These are phyloP conservation scores for Calameuta pallipes DNA, from an alignment of 2,888 invertebrate species.

Conservation along the genomic window DNA sequence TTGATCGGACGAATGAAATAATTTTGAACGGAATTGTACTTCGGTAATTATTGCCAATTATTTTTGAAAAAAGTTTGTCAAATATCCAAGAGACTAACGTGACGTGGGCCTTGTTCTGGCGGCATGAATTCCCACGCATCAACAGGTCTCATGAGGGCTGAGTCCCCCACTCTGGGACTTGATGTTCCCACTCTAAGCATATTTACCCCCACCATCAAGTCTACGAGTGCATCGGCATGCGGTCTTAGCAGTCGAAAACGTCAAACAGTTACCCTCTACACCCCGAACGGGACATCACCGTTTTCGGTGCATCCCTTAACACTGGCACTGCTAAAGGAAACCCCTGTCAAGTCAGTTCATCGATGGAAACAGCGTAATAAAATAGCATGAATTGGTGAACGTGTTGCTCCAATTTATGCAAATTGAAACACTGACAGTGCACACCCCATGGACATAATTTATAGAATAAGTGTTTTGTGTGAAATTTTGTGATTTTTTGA, in stretches of 20 bases:
- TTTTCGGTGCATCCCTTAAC: slow-evolving; percentile 19
- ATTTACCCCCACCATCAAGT: slow-evolving; percentile 21
- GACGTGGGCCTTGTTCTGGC: slow-evolving; percentile 6
- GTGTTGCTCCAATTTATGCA: not conserved
- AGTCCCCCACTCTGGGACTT: slow-evolving; percentile 41
- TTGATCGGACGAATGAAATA: not conserved
- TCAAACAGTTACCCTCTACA: slow-evolving; percentile 65
- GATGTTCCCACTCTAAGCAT: slow-evolving; percentile 27
- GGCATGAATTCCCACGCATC: slow-evolving; percentile 65
- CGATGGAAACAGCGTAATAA: not conserved
- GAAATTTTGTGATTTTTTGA: not conserved
- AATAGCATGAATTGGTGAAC: not conserved
- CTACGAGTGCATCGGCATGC: slow-evolving; percentile 62
- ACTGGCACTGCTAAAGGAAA: not conserved
- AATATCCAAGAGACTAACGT: not conserved
- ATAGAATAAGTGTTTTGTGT: not conserved
- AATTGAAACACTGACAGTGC: not conserved
- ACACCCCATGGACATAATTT: not conserved
- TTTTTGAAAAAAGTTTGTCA: not conserved
- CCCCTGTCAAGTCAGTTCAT: not conserved
- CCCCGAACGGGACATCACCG: slow-evolving; percentile 44
- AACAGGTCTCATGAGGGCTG: slow-evolving; percentile 61
- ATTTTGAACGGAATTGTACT: not conserved
- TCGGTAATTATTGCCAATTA: not conserved
- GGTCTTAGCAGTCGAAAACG: slow-evolving; percentile 63